Conservation (phyloP, 2,888 invertebrate species). For the Cerceris ruficornis region DNA sequence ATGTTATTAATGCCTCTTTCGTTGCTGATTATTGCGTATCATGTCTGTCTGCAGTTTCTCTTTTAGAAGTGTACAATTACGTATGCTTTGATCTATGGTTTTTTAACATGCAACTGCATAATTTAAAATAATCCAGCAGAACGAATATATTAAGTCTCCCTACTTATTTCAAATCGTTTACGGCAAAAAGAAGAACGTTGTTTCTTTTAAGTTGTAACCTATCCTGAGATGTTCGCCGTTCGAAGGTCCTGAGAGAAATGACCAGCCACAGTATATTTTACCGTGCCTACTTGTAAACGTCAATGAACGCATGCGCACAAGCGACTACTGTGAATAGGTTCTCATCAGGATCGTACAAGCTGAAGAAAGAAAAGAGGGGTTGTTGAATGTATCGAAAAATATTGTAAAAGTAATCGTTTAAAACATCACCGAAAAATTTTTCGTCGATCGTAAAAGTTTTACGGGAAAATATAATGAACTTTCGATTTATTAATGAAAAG, state of each 20-base stretch:
- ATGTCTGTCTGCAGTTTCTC: neutral
- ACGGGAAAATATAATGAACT: neutral
- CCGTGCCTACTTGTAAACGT: slow-evolving; percentile 48
- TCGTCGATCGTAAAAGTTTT: neutral
- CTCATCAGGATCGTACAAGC: slow-evolving; percentile 44
- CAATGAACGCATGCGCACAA: slow-evolving; percentile 59
- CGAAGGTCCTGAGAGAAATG: slow-evolving; percentile 44
- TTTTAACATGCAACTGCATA: neutral
- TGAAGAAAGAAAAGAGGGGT: slow-evolving; percentile 25
- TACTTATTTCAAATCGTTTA: neutral
- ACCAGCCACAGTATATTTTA: slow-evolving; percentile 29
- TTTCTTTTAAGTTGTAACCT: neutral
- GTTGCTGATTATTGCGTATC: slow-evolving; percentile 2
- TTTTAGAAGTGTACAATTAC: neutral
- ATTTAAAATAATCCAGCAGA: neutral
- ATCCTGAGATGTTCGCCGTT: neutral
- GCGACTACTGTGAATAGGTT: slow-evolving; percentile 44
- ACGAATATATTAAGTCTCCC: neutral
- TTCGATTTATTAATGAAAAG: too few species aligned
- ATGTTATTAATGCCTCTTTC: neutral
- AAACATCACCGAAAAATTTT: neutral
- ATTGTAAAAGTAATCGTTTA: slow-evolving; percentile 30
- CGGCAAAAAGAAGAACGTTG: slow-evolving; percentile 1
- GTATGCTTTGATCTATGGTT: neutral
- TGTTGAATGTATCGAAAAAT: slow-evolving; percentile 42